Evolutionary conservation across 2,113 vertebrate species (phyloP), one percentile per base, ranked within the genome.

Genomic region (Percina caprodes): DNA sequence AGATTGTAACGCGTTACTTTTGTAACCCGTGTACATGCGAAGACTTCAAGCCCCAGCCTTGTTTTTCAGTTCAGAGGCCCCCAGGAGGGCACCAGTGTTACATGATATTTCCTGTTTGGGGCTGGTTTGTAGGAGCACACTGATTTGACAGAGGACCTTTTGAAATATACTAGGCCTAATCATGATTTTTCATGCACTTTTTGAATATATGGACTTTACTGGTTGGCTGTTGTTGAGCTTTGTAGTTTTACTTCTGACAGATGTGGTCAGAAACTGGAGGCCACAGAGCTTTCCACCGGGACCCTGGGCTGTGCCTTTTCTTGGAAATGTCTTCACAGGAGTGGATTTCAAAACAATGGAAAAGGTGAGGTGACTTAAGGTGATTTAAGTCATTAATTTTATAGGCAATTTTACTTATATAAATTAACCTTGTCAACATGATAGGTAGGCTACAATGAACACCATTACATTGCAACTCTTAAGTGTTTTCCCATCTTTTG

Each of bases 241-340:
- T 2, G 6, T 88, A 5, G 86, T 96, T 30, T 87, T 97, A 14
- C 26, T 97, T 5, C 24, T 96, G 0, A 42, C 60, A 0, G 89
- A 95, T 83, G 79, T 95, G 26, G 46, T 95, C 62, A 95, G 80
- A 89, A 90, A 68, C 42, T 89, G 92, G 86, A 92, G 23, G 1
- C 95, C 93, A 0, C 85, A 75, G 75, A 80, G 91, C 9, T 39
- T 42, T 42, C 39, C 39, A 42, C 39, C 39, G 10, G 39, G 39
- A 42, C 39, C 39, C 39, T 42, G 39, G 39, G 9, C 39, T 42
- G 39, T 42, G 39, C 39, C 39, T 42, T 42, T 42, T 42, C 39
- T 42, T 42, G 39, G 10, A 42, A 42, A 42, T 58, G 0, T 96
- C 0, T 79, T 95, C 10, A 69, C 82, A 4, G 74, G 82, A 39